Percentiles rank a stretch among this genome's conserved stretches.
These are phyloP conservation scores for Phenganax stokvisi DNA, from an alignment of 92 coral and sea anemone species.

Conservation along the genomic window DNA sequence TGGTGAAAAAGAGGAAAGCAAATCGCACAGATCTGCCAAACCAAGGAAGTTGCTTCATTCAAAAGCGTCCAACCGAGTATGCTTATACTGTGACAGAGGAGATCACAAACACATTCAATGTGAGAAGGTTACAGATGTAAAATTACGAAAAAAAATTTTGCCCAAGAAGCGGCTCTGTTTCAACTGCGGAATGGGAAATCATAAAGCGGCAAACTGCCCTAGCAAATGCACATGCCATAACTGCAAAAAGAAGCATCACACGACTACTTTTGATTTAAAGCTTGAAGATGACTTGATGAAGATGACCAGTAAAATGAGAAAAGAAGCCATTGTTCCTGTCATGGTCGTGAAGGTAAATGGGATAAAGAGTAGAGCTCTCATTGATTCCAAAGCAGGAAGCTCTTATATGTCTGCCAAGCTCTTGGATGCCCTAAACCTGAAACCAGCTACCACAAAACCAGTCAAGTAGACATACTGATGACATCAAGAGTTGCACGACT, in stretches of 20 bases:
- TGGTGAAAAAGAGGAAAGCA: constrained; percentile 19
- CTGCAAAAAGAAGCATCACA: constrained; percentile 46
- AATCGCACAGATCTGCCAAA: neutral
- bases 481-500: neutral
- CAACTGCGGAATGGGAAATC: constrained; percentile 37
- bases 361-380: constrained; percentile 36
- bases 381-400: constrained; percentile 11
- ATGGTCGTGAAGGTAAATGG: constrained; percentile 36
- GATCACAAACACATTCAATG: constrained; percentile 45
- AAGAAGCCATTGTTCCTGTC: constrained; percentile 32
- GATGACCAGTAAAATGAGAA: constrained; percentile 5
- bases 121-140: constrained; percentile 20
- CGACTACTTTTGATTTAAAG: constrained; percentile 39
- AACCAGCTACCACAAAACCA: neutral
- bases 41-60: constrained; percentile 26
- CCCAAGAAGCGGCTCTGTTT: constrained; percentile 47
- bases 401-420: neutral
- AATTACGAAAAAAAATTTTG: constrained; percentile 40
- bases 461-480: neutral
- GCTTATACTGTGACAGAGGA: constrained; percentile 43
- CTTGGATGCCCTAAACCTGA: neutral
- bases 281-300: constrained; percentile 11
- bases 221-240: constrained; percentile 41
- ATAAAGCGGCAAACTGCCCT: constrained; percentile 37
- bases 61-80: constrained; percentile 22